phyloP scores from a whole-genome alignment of 2,888 invertebrate species.

The Drosophila histrio region DNA sequence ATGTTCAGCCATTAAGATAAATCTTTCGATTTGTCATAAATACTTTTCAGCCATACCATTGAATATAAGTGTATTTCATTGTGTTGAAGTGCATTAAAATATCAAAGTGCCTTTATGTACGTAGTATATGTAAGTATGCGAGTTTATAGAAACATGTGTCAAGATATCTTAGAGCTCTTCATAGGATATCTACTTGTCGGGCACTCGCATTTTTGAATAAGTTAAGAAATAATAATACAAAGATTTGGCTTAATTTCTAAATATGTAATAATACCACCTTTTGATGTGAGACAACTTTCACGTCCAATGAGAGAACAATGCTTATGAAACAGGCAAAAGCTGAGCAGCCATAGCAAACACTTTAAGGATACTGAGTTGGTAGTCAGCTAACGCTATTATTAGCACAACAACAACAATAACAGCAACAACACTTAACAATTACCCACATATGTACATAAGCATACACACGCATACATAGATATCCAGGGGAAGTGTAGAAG shows the following conservation, averaged over 20 bases:
- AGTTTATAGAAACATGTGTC: no score
- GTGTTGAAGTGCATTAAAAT: no score
- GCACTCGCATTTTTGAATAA: no score
- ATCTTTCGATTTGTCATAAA: not conserved
- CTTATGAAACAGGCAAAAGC: slow-evolving; percentile 38
- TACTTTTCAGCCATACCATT: not conserved
- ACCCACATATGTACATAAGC: not conserved
- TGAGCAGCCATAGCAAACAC: slow-evolving; percentile 42
- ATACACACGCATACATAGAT: not conserved
- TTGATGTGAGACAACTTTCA: not conserved
- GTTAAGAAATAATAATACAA: no score
- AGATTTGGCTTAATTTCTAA: no score
- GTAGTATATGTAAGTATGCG: no score
- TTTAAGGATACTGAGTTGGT: slow-evolving; percentile 48
- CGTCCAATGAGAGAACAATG: not conserved
- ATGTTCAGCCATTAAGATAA: not conserved
- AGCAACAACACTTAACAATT: slow-evolving; percentile 46
- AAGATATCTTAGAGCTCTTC: no score
- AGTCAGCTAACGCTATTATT: slow-evolving; percentile 58
- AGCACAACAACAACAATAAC: slow-evolving; percentile 49
- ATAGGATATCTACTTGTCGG: no score
- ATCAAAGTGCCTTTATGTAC: no score
- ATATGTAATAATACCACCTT: no score
- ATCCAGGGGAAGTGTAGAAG: slow-evolving; percentile 13
- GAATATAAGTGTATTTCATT: not conserved